Evolutionary conservation across 2,888 invertebrate genomes (phyloP).

Genomic region (Drepanosiphum platanoidis): DNA sequence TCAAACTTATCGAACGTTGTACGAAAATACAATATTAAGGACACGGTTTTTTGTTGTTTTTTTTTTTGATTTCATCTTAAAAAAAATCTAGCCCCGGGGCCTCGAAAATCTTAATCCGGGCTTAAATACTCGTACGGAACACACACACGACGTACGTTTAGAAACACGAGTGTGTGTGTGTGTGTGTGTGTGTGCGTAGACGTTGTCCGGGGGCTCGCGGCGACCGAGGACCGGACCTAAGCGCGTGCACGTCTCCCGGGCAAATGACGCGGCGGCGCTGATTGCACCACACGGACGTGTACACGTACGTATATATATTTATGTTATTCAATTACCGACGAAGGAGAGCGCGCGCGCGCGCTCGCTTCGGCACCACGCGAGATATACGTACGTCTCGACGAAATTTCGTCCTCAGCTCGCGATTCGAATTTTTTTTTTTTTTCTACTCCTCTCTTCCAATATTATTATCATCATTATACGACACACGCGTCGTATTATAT

Average conservation of each 20-base stretch:
- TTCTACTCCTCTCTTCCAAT: not conserved
- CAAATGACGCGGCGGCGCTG: conserved; percentile 27
- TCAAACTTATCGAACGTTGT: no score
- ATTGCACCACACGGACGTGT: not conserved
- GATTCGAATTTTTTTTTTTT: conserved; percentile 1
- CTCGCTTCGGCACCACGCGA: not conserved
- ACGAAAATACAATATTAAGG: no score
- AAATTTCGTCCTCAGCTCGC: not conserved
- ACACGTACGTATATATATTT: not conserved
- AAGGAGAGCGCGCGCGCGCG: not conserved
- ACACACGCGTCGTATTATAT: not conserved
- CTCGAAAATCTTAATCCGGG: no score
- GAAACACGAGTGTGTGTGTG: not conserved
- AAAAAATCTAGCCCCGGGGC: no score
- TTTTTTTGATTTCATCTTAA: no score
- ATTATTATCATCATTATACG: not conserved
- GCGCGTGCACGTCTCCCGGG: conserved; percentile 48
- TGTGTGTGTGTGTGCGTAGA: not conserved
- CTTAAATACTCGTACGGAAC: no score
- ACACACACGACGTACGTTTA: no score
- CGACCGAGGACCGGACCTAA: not conserved
- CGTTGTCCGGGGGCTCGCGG: not conserved
- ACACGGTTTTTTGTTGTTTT: no score
- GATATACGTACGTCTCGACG: not conserved
- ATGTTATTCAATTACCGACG: not conserved